Evolutionary conservation across 2,113 vertebrate genomes (phyloP).

Genomic region (Gambusia affinis): DNA sequence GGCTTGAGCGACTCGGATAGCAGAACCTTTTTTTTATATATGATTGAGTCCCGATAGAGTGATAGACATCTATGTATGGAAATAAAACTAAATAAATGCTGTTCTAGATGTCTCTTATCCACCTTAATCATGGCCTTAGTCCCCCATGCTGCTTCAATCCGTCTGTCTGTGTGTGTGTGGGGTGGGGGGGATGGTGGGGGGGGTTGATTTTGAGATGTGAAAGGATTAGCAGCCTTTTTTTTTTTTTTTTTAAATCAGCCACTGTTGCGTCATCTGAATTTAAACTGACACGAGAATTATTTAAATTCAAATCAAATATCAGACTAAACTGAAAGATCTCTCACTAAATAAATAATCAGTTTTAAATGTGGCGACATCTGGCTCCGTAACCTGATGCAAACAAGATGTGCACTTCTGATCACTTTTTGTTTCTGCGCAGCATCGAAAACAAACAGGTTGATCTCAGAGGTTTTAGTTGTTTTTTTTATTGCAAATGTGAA

Average conservation of each 20-base stretch:
- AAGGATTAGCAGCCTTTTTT: constrained; percentile 30
- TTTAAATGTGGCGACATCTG: constrained; percentile 1
- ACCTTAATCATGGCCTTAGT: constrained; percentile 72
- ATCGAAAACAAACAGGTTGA: neutral
- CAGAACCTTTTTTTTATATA: constrained; percentile 71
- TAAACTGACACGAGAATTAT: neutral
- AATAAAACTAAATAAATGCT: constrained; percentile 60
- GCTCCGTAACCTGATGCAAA: neutral
- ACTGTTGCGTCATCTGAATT: constrained; percentile 10
- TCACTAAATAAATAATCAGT: neutral
- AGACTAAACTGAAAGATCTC: constrained; percentile 8
- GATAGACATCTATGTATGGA: constrained; percentile 50
- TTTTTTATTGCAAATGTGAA: constrained; percentile 12
- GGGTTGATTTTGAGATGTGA: constrained; percentile 34
- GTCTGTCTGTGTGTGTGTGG: constrained; percentile 13
- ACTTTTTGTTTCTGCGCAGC: constrained; percentile 37
- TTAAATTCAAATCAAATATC: neutral
- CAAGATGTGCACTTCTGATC: constrained; percentile 25
- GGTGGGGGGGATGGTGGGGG: constrained; percentile 8
- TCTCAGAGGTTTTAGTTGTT: constrained; percentile 9
- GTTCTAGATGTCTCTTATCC: constrained; percentile 57
- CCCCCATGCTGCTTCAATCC: constrained; percentile 49
- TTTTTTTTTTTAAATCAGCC: constrained; percentile 4
- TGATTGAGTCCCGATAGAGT: constrained; percentile 61
- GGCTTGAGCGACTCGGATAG: constrained; percentile 36